phyloP scores from a whole-genome alignment of 1,140 invertebrate genomes.

The Drosophila grimshawi region DNA sequence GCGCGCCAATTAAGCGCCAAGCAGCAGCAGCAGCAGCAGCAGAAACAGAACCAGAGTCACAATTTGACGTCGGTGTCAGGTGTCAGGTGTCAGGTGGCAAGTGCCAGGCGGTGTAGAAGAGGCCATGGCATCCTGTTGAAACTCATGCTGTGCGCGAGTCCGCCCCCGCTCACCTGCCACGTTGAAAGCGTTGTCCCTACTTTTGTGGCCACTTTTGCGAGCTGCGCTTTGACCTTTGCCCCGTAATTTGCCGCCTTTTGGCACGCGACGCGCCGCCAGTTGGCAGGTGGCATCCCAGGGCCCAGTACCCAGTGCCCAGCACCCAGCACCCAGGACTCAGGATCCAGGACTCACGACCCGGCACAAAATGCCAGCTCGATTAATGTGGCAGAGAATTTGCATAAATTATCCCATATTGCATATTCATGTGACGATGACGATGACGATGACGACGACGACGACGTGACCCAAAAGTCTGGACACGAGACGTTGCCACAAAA shows the following conservation, averaged over 20 bases:
- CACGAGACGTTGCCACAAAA: slow-evolving; percentile 3
- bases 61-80: background rate
- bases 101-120: background rate
- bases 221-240: slow-evolving; percentile 60
- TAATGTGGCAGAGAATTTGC: slow-evolving; percentile 83
- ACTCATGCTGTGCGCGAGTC: background rate
- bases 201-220: slow-evolving; percentile 39
- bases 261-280: slow-evolving; percentile 40
- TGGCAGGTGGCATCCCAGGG: background rate
- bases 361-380: slow-evolving; percentile 70
- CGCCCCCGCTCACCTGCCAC: background rate
- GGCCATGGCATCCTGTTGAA: slow-evolving; percentile 2
- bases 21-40: slow-evolving; percentile 12
- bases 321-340: background rate
- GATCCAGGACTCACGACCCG: background rate
- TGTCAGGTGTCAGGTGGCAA: background rate
- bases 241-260: slow-evolving; percentile 73
- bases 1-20: slow-evolving; percentile 76
- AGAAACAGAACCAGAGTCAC: background rate
- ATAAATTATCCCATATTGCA: slow-evolving; percentile 85
- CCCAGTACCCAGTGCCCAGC: background rate
- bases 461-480: slow-evolving; percentile 63
- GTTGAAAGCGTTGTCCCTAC: slow-evolving; percentile 46
- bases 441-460: slow-evolving; percentile 25
- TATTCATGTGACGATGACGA: slow-evolving; percentile 74